These are phyloP conservation scores for Leucopternis melanops DNA, from an alignment of 2,113 vertebrate species.

Conservation along the genomic window DNA sequence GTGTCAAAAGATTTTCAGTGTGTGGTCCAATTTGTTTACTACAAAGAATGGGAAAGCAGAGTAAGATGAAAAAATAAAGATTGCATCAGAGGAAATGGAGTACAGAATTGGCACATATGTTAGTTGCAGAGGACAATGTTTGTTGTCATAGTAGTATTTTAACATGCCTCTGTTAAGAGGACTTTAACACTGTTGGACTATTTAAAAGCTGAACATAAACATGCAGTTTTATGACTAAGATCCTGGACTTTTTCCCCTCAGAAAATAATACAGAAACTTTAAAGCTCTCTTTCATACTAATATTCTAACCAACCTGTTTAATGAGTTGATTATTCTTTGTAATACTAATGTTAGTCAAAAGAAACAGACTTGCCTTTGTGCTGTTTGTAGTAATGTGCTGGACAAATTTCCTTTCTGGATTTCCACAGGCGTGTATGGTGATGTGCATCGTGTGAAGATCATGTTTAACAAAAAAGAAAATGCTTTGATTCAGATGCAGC, in stretches of 20 bases:
- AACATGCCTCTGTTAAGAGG: not conserved
- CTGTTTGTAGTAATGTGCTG: not conserved
- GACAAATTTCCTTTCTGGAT: not conserved
- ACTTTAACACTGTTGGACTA: not conserved
- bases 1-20: not conserved
- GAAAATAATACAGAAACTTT: not conserved
- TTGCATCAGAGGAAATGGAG: not conserved
- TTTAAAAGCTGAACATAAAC: not conserved
- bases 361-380: not conserved
- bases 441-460: constrained; percentile 88
- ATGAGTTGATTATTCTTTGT: not conserved
- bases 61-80: not conserved
- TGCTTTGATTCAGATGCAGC: constrained; percentile 87
- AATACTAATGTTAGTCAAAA: not conserved
- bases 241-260: not conserved
- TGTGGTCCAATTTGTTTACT: not conserved
- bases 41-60: not conserved
- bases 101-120: rapidly evolving
- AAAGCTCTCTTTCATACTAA: not conserved
- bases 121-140: not conserved
- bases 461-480: constrained; percentile 85
- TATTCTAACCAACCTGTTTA: not conserved
- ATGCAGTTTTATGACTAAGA: not conserved
- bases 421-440: constrained; percentile 80
- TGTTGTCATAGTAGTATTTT: not conserved